Base-by-base conservation (phyloP, 2,797 vertebrate genomes). In the Brotula barbata region DNA sequence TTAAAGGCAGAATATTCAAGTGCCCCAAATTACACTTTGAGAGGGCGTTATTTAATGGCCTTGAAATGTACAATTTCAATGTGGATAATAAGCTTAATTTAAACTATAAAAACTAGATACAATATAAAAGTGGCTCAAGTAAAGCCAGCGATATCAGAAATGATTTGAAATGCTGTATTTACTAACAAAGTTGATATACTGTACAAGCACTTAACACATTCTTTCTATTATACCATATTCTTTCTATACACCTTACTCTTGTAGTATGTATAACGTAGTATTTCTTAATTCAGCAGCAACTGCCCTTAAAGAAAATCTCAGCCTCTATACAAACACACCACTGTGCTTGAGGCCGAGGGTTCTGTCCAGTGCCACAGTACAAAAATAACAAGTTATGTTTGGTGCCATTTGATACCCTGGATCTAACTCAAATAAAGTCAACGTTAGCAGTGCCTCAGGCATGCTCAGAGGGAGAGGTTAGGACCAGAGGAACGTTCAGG, bases 301-400 rank as follows among this genome's bases (percentile, higher is more conserved):
- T 71, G 64, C 19, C 31, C 66, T 58, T 41, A n/a, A 56, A 58
- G 71, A 64, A 79, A 84, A 67, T 43, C 11, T 21, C 44, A 56
- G 56, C 37, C 71, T 57, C 59, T 62, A 25, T 63, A 67, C 65
- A 60, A 72, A 68, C 19, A 21, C 13, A 70, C 50, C 56, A 51
- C 75, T 62, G 61, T 77, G 64, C 51, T 58, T 51, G 45, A 62
- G 67, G 73, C 64, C 55, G 58, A 64, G 57, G 65, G 78, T 77
- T 80, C 76, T 71, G 68, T 78, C 75, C 63, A 77, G 73, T 50
- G 73, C 64, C 60, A 37, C 71, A 11, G 82, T 64, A 81, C 78
- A 80, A 60, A 85, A 86, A 88, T 87, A 88, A 86, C 84, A 85
- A 67, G 80, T 86, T 85, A 80, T 81, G 86, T 85, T 79, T 84